Conservation (phyloP, 2,113 vertebrate genomes). For the Blennius ocellaris region DNA sequence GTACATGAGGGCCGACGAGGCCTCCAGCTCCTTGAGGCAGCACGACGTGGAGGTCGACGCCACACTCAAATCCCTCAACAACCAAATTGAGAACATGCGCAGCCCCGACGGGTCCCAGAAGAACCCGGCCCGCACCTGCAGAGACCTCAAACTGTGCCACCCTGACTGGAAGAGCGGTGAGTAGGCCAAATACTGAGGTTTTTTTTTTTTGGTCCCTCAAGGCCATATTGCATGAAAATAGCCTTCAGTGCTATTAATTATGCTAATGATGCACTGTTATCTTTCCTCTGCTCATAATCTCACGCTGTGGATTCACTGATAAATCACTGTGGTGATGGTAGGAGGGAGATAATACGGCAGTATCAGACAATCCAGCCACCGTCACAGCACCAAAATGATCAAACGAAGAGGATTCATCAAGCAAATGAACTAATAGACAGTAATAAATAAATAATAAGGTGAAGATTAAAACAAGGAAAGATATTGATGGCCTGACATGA, state of each 20-base stretch:
- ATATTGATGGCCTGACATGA: no score
- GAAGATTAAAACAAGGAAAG: background rate
- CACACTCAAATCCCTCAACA: conserved; percentile 95
- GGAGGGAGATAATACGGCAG: background rate
- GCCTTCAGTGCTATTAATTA: background rate
- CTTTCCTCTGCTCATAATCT: background rate
- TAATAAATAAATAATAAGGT: background rate
- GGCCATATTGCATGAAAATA: background rate
- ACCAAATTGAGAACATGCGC: conserved; percentile 94
- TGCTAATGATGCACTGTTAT: background rate
- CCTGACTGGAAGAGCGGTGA: conserved; percentile 97
- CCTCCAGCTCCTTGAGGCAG: conserved; percentile 86
- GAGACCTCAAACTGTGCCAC: conserved; percentile 95
- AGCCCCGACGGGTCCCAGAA: conserved; percentile 94
- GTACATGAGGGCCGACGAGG: conserved; percentile 96
- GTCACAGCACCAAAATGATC: no score
- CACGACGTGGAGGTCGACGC: conserved; percentile 95
- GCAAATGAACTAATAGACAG: background rate
- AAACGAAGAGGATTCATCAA: background rate
- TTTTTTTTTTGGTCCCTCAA: background rate
- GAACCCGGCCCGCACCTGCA: conserved; percentile 95
- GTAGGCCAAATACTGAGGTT: background rate
- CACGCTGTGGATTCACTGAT: background rate
- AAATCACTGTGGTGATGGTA: background rate
- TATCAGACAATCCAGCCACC: no score